Evolutionary conservation across 37 sponge, comb jelly and placozoan species (phyloP), one percentile per base, ranked within the genome.

Genomic region (Corticium candelabrum): DNA sequence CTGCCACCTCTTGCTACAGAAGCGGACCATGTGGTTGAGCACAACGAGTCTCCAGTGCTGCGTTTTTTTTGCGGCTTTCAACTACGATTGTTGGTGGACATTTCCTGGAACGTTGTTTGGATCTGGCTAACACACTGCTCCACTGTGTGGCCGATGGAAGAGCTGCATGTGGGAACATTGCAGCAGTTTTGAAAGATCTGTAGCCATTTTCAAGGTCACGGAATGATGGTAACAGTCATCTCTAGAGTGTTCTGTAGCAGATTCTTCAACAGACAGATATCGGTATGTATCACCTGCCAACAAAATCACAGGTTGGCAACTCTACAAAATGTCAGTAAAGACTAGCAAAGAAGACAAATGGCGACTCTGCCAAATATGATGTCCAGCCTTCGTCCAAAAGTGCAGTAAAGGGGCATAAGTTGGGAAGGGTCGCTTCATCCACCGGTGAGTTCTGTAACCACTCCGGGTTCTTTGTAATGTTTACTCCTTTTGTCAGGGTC

Each of bases 171-270:
- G 67, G 37, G 40, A 37, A 39, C 76, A 74, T 43, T 50, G 11
- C 72, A 34, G 33, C 81, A 74, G 72, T 56, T 31, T 73, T 71
- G 43, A 73, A 81, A 81, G 74, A 81, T 57, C 80, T 68, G 74
- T 73, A 81, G 1, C 32, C 81, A 41, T 81, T 81, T 41, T 56
- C 56, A 31, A 73, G 50, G 7, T 35, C 73, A 37, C 71, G 11
- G 56, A 43, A 43, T 5, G 56, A 43, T 43, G 11, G 11, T 11
- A 43, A 11, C n/a, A 43, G 11, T 43, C 67, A n/a, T 78, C 79
- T 62, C 37, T 33, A 30, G 68, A 56, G 11, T 78, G 34, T 2
- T 78, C 79, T 36, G 57, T 35, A 62, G 79, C 40, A 15, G 32
- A 37, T 27, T 40, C 40, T 3, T 50, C 31, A 32, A 67, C 79